These are phyloP conservation scores for Lycia hirtaria DNA, from an alignment of 2,888 invertebrate genomes.

Conservation along the genomic window DNA sequence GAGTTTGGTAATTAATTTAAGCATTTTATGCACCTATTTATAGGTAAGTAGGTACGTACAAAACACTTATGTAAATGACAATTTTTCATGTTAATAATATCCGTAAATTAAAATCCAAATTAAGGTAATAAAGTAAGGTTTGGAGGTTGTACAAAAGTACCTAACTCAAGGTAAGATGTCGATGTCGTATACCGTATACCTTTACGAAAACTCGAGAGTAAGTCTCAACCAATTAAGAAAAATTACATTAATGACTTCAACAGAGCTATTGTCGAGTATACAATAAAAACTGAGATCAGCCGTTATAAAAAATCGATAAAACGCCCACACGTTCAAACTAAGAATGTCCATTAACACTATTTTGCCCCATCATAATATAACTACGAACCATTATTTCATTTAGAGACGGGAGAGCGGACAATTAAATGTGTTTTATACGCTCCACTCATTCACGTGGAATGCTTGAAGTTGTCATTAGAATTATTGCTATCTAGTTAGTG, in stretches of 20 bases:
- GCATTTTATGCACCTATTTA: too few relatives aligned
- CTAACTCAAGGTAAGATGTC: too few relatives aligned
- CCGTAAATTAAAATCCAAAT: too few relatives aligned
- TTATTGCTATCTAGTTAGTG: constrained; percentile 48
- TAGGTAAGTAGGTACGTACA: too few relatives aligned
- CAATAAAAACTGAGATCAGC: constrained; percentile 4
- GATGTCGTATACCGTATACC: too few relatives aligned
- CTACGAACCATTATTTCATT: constrained; percentile 31
- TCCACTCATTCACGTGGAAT: constrained; percentile 39
- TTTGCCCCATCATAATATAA: constrained; percentile 15
- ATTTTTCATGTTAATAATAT: too few relatives aligned
- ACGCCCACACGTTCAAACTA: constrained; percentile 8
- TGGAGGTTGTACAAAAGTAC: too few relatives aligned
- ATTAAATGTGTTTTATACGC: constrained; percentile 38
- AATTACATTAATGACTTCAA: background rate
- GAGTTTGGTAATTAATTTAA: too few relatives aligned
- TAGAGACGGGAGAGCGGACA: constrained; percentile 21
- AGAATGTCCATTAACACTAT: constrained; percentile 24
- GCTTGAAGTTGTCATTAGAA: constrained; percentile 50
- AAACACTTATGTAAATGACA: too few relatives aligned
- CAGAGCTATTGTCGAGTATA: constrained; percentile 6
- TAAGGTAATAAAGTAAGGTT: too few relatives aligned
- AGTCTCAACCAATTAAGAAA: background rate
- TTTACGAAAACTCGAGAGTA: background rate
- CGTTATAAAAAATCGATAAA: constrained; percentile 21